Base-by-base conservation (phyloP, 2,797 vertebrate species). In the Arrhamphus sclerolepis region DNA sequence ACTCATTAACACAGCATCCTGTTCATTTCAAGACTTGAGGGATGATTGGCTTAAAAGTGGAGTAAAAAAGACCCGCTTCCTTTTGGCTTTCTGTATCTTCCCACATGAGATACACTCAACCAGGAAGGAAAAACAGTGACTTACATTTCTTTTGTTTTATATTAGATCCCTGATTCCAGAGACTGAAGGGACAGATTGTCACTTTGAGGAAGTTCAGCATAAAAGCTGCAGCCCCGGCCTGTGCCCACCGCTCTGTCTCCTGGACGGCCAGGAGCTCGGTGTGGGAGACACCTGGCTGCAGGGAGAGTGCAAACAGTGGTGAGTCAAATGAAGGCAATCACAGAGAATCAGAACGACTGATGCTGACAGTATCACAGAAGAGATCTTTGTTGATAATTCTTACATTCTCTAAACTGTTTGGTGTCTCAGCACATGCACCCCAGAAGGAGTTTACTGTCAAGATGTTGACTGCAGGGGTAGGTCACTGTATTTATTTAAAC, bases 291-390 rank as follows among this genome's bases (percentile, higher is more conserved):
- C 87, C 19, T 97, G 95, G 96, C 76, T 91, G 17, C 89, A 88
- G 39, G 95, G 94, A 2, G 93, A 94, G 69, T 97, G 95, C 72
- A 83, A 92, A 84, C 94, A 93, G 67, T 96, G 95, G 96, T 97
- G 73, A 92, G 92, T 75, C 9, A 17, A 26, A 75, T 24, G n/a
- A 29, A 21, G 17, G 31, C 20, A 29, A 41, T 39, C 19, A 39
- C 2, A 5, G 11, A 16, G 5, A 18, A n/a, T 7, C 17, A 17
- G 7, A 39, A 19, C 18, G 11, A n/a, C n/a, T n/a, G n/a, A n/a
- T n/a, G n/a, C n/a, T n/a, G n/a, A n/a, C n/a, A n/a, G n/a, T n/a
- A n/a, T n/a, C n/a, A n/a, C n/a, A n/a, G n/a, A 44, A 21, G 18
- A 20, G 1, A 3, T 17, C 21, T 6, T 1, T 19, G 22, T 43